These are phyloP conservation scores for Nanger granti DNA, from an alignment of 2,113 vertebrate genomes.

Conservation along the genomic window DNA sequence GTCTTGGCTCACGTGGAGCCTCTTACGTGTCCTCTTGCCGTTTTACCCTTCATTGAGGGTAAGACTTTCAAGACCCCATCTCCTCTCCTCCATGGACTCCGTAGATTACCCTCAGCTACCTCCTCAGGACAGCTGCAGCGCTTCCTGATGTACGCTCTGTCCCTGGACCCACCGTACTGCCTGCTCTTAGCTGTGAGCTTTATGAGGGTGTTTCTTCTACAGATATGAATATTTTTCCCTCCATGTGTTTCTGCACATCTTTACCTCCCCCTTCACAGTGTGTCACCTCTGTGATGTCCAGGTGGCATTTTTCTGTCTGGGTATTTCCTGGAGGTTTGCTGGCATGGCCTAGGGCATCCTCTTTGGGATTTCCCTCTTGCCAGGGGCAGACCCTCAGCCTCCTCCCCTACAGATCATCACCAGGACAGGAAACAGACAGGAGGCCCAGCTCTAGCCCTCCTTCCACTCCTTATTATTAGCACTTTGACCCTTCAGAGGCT, in stretches of 20 bases:
- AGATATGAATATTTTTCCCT: background rate
- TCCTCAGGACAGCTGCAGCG: background rate
- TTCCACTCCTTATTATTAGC: background rate
- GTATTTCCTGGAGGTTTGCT: background rate
- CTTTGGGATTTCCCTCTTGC: background rate
- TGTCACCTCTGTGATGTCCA: background rate
- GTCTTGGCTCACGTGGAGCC: background rate
- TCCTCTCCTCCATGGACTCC: background rate
- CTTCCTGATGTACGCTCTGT: background rate
- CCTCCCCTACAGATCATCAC: background rate
- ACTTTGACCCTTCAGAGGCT: background rate
- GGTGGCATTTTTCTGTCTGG: background rate
- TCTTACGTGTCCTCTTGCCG: background rate
- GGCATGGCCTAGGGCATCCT: background rate
- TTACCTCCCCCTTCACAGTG: background rate
- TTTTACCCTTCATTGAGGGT: background rate
- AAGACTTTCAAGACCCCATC: background rate
- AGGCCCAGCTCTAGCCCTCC: background rate
- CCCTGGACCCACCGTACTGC: fast-evolving
- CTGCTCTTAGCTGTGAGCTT: background rate
- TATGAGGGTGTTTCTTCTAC: background rate
- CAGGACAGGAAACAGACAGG: background rate
- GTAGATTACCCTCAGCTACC: background rate
- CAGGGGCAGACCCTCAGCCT: background rate
- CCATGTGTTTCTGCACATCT: background rate